Base-by-base conservation (phyloP, 2,888 invertebrate species). In the Mechanitis mazaeus region DNA sequence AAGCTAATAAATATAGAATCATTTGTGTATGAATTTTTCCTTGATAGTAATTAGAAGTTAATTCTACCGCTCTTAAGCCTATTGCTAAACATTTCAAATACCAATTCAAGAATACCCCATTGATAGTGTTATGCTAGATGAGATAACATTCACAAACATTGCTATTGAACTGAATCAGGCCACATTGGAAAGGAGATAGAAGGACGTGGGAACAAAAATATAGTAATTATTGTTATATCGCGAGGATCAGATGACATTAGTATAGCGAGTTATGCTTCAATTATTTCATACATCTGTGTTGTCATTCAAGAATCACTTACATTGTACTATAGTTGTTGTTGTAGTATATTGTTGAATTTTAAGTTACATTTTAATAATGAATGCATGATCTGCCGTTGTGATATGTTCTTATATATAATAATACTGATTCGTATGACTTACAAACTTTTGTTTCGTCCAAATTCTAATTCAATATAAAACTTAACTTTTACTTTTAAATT, bases 111-210 rank as follows among this genome's bases (percentile, higher is more conserved):
- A 50, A 54, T 56, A 54, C 38, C 38, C 38, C 31, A 63, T 56
- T 20, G 57, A 42, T 56, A 54, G 35, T 50, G 33, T 50, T 47
- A 35, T 58, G 45, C 45, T 57, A 62, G 66, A 64, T 60, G 61
- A 59, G 64, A 66, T 66, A 66, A 64, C 66, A 64, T 66, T 60
- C 56, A 55, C 62, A 66, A 64, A 64, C 61, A 64, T 72, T 69
- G 65, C 66, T 65, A 69, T 67, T 65, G 59, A 68, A 68, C 68
- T 71, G 71, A 74, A 72, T 71, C 69, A 73, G 73, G 70, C 65
- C 72, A 69, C 61, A 70, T 73, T 78, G 75, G 80, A 81, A 78
- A 79, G 80, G 79, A 75, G 72, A 71, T 67, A 64, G 81, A 82
- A 83, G 81, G 81, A 76, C 81, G 66, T 72, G 72, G 70, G 72